Conservation (phyloP, 2,888 invertebrate genomes). For the Emmelina monodactyla region DNA sequence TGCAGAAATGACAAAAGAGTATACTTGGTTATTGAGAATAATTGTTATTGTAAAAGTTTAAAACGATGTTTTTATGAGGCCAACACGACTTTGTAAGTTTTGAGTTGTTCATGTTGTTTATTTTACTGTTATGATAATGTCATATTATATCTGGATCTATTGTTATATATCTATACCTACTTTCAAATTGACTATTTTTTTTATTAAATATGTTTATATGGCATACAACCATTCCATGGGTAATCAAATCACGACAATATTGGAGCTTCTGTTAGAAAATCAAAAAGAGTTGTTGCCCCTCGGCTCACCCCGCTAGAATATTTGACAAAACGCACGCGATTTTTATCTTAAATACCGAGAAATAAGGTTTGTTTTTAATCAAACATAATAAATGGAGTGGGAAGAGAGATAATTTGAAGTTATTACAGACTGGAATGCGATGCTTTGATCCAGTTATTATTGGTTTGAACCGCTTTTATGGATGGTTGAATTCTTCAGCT, state of each 20-base stretch:
- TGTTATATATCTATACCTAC: neutral
- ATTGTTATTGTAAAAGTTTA: too few species aligned
- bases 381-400: neutral
- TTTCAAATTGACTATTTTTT: neutral
- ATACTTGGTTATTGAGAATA: too few species aligned
- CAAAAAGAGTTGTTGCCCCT: constrained; percentile 40
- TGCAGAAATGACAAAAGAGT: too few species aligned
- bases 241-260: constrained; percentile 41
- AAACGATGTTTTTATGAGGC: too few species aligned
- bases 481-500: too few species aligned
- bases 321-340: neutral
- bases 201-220: neutral
- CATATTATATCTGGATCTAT: too few species aligned
- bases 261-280: constrained; percentile 36
- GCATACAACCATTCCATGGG: constrained; percentile 20
- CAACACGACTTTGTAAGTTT: too few species aligned
- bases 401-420: constrained; percentile 3
- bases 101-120: too few species aligned
- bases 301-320: constrained; percentile 13
- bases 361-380: neutral
- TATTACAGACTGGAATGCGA: constrained; percentile 9
- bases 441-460: constrained; percentile 8
- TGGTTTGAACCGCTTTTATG: constrained; percentile 3
- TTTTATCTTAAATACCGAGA: neutral
- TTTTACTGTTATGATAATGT: too few species aligned